Evolutionary conservation across 1,140 invertebrate species (phyloP), one percentile per base, ranked within the genome.

Genomic region (Lanistes nyassanus): DNA sequence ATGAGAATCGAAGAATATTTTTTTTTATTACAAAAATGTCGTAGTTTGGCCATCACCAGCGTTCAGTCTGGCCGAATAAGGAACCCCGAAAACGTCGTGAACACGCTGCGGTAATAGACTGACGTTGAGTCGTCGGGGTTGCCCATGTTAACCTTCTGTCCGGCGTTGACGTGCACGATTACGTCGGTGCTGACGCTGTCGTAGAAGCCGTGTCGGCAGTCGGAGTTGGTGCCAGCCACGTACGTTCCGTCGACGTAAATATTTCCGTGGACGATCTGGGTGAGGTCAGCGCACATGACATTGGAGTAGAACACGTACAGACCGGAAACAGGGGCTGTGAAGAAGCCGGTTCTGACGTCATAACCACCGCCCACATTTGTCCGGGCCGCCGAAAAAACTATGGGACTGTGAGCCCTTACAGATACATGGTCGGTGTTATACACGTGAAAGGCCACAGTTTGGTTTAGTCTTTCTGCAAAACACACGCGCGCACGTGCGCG

Each of bases 291-390:
- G 56, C 56, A 26, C 56, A 60, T 60, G 56, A 60, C 13, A 23
- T 60, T 60, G 56, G 56, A 11, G 56, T 39, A 37, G 65, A 67
- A 67, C 36, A 36, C 9, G 65, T 67, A 67, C 29, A 67, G 37
- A 26, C 65, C 65, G n/a, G 37, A 47, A 0, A 67, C 65, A 7
- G 65, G 65, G 13, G 65, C 65, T 2, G 36, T 67, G 65, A 67
- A 67, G 23, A 67, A 31, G 19, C 65, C 65, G 65, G 65, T 67
- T 7, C n/a, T 36, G 36, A 39, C n/a, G 65, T 67, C 37, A 9
- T 42, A 67, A 19, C 36, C 65, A n/a, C 42, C 42, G 37, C 39
- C 65, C 36, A 39, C 42, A 37, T 67, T 67, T 0, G 65, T 67
- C 29, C 13, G 29, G 26, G 21, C 65, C 2, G n/a, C 2, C 4